phyloP scores from a whole-genome alignment of 2,797 vertebrate genomes.

The Acestrorhynchus altus region DNA sequence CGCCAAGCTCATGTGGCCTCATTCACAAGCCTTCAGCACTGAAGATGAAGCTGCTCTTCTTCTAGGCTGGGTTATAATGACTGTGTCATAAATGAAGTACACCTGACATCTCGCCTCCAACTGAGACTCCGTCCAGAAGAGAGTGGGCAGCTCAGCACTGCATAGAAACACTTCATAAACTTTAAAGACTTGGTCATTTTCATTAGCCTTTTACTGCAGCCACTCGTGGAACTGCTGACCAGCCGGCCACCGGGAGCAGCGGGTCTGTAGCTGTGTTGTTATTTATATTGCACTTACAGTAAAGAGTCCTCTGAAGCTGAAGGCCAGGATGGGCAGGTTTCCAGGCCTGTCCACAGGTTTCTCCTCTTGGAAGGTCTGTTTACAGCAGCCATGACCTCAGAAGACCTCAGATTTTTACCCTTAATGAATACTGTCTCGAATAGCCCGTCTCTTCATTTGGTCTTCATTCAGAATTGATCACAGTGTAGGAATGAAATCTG shows the following conservation, averaged over 20 bases:
- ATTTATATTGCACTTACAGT: slow-evolving; percentile 10
- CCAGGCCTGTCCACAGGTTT: not conserved
- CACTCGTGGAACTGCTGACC: not conserved
- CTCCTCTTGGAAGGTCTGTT: not conserved
- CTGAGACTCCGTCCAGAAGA: not conserved
- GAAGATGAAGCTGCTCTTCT: slow-evolving; percentile 16
- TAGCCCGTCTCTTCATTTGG: not conserved
- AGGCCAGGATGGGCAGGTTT: not conserved
- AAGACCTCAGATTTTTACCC: not conserved
- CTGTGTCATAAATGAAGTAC: not conserved
- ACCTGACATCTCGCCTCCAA: too few species aligned
- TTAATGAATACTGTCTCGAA: not conserved
- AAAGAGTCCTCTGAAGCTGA: not conserved
- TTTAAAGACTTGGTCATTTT: not conserved
- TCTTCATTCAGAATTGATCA: too few species aligned
- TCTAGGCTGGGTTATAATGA: not conserved
- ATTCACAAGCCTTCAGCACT: slow-evolving; percentile 28
- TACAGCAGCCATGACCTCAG: not conserved
- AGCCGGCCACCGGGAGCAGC: not conserved
- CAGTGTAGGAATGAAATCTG: too few species aligned
- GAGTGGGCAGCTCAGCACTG: not conserved
- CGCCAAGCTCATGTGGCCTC: slow-evolving; percentile 38
- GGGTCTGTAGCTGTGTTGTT: not conserved
- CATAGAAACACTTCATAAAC: not conserved
- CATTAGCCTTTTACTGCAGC: not conserved